Evolutionary conservation across 2,888 invertebrate species (phyloP).

Genomic region (Crocallis elinguaria): DNA sequence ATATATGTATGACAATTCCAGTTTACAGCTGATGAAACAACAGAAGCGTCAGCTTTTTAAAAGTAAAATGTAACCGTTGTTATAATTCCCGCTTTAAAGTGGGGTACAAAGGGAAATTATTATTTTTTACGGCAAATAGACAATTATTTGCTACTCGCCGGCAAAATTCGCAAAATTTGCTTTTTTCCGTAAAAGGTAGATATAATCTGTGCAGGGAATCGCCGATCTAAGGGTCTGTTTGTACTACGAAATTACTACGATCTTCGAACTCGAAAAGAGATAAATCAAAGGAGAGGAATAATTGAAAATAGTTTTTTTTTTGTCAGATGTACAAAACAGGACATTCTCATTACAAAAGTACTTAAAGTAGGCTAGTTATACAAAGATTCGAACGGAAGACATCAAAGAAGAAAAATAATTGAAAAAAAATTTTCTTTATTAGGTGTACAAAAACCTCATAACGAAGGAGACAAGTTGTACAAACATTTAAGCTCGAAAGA

Average conservation of each 20-base stretch:
- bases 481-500: no score
- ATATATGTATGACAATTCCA: not conserved
- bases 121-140: slow-evolving; percentile 38
- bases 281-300: not conserved
- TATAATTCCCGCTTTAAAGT: slow-evolving; percentile 22
- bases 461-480: no score
- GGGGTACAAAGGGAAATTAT: slow-evolving; percentile 25
- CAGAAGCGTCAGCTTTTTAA: slow-evolving; percentile 17
- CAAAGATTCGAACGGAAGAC: no score
- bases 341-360: not conserved
- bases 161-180: slow-evolving; percentile 38
- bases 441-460: no score
- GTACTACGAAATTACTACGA: slow-evolving; percentile 12
- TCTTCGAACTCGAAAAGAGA: not conserved
- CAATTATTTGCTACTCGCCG: slow-evolving; percentile 42
- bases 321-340: not conserved
- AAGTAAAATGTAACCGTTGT: slow-evolving; percentile 19
- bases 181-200: slow-evolving; percentile 38
- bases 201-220: slow-evolving; percentile 44
- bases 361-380: no score
- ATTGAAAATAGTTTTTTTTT: no score
- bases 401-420: no score
- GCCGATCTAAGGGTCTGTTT: slow-evolving; percentile 32
- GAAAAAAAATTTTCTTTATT: no score
- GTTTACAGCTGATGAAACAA: slow-evolving; percentile 7